Base-by-base conservation (phyloP, 2,113 vertebrate genomes). In the Centropus unirufus region DNA sequence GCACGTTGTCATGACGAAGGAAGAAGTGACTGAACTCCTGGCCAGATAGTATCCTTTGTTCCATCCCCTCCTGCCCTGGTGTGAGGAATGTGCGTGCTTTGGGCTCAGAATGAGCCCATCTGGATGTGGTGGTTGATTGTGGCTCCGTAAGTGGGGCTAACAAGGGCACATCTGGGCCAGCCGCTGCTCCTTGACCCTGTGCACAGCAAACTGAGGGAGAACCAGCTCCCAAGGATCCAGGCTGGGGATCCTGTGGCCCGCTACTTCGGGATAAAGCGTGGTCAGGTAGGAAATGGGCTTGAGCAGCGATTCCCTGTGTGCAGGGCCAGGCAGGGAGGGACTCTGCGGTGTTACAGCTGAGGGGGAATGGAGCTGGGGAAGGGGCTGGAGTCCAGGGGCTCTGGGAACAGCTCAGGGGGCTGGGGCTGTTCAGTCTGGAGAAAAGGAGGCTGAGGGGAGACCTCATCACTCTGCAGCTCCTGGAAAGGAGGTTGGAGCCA, bases 1-100 rank as follows among this genome's bases (percentile, higher is more conserved):
- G 95, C 99, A 99, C 2, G 99, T 99, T 3, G 99, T 99, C 29
- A 99, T 99, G 99, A 99, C 99, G 7, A 99, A 99, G 96, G 99
- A 99, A 84, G 99, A 99, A 93, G 98, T 99, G 34, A 98, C 98
- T 0, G 99, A 99, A 93, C 97, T 99, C 15, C 96, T 99, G 90
- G 98, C 98, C 19, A 93, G 99, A 98, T 99, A 99, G 99, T 99
- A 99, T 99, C 99, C 98, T 27, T 15, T 39, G 5, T 34, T 30
- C 49, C 26, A 27, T 5, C 19, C 22, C 34, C 27, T 17, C 14
- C 23, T 12, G 22, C 66, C 36, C 0, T 3, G 58, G 7, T 5
- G 21, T 0, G 6, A 11, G 7, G 36, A 36, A 17, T 1, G 2
- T 5, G 1, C 18, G 19, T 5, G 12, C 30, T 34, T 27, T 14